Evolutionary conservation across 2,888 invertebrate genomes (phyloP), one percentile per base, ranked within the genome.

Genomic region (Rhagophthalmus giganteus): DNA sequence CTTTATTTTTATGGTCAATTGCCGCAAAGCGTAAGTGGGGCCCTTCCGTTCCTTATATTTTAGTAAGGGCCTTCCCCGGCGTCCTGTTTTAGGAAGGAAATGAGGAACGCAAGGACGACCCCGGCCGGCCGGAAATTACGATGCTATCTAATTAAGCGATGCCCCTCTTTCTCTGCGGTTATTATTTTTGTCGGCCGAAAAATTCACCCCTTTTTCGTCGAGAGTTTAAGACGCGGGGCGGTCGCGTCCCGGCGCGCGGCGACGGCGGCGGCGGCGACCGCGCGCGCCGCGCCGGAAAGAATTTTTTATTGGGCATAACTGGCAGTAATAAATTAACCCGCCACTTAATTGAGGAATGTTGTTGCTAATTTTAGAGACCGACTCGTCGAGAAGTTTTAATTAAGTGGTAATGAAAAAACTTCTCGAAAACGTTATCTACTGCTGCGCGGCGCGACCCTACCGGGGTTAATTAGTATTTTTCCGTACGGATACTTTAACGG

Each of bases 311-410:
- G 38, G 27, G 12, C 50, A 33, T 34, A 41, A 40, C 48, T 34
- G 48, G 49, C 32, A 47, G 53, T 44, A 48, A 53, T 53, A 54
- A 49, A 54, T 49, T 49, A 49, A 49, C 40, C 44, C 40, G 28
- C 32, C 35, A 31, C 40, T 54, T 54, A 54, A 54, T 54, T 54
- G 54, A 54, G 45, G 54, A 49, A 54, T 48, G 54, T 49, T 54
- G 40, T 46, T 54, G 40, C 45, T 42, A 45, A 48, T 49, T 49
- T 45, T 35, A 16, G n/a, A n/a, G 40, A 34, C 31, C 24, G 31
- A 35, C 37, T 40, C 44, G 44, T 49, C 25, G 37, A 40, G 26
- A 54, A 54, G 45, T 54, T 54, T 54, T 54, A 54, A 54, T 54
- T 54, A 54, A 49, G 49, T 54, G 44, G 32, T 46, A 47, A 46